A percentile compares a stretch with the other conserved stretches of the same genome.
Conservation (phyloP, 2,797 vertebrate genomes). For the Meda fulgida region DNA sequence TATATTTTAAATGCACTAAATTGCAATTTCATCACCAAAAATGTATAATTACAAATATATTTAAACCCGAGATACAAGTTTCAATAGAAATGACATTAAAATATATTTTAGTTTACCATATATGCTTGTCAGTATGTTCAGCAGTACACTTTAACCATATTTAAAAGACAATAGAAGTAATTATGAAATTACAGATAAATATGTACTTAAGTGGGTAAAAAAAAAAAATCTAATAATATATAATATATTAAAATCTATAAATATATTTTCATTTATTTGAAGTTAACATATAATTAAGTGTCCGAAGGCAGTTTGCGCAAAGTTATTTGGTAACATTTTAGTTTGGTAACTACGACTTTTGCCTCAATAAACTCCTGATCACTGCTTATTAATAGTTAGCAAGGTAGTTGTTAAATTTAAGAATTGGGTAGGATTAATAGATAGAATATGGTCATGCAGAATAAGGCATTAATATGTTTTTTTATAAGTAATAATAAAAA, state of each 20-base stretch:
- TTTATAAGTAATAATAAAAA: neutral
- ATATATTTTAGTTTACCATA: too few relatives aligned
- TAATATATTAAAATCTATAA: too few relatives aligned
- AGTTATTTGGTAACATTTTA: neutral
- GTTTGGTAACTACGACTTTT: neutral
- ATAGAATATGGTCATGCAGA: neutral
- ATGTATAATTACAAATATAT: neutral
- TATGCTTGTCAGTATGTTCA: too few relatives aligned
- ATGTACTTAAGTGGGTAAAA: neutral
- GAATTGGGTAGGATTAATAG: neutral
- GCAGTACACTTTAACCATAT: too few relatives aligned
- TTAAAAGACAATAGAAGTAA: too few relatives aligned
- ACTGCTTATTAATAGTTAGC: neutral
- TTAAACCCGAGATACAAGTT: neutral
- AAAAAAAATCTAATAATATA: too few relatives aligned
- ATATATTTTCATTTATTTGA: neutral
- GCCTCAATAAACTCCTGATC: too few relatives aligned
- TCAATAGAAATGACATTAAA: neutral
- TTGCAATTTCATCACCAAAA: neutral
- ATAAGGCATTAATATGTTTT: neutral
- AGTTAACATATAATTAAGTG: neutral
- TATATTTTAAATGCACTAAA: neutral
- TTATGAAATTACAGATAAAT: too few relatives aligned
- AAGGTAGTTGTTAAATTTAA: neutral
- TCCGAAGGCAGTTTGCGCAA: neutral